Evolutionary conservation across 2,888 invertebrate species (phyloP).

Genomic region (Drosophila putrida): DNA sequence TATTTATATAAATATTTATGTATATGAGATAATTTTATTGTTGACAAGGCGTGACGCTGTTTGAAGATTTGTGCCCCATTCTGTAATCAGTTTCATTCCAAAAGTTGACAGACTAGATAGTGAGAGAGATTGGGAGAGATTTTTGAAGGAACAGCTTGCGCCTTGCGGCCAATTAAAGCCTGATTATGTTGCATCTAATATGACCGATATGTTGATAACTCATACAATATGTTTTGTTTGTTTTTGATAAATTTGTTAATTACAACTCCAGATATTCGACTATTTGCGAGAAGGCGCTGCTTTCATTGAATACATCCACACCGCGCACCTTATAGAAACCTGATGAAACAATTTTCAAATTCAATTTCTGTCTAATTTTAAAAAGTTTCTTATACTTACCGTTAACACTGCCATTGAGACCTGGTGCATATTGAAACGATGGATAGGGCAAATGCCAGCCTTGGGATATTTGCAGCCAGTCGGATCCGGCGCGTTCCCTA

Average conservation of each 20-base stretch:
- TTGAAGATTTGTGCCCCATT: conserved; percentile 64
- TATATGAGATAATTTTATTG: conserved; percentile 65
- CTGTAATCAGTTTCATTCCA: conserved; percentile 59
- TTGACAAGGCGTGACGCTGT: conserved; percentile 56
- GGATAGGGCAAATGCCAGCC: conserved; percentile 84
- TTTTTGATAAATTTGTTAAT: conserved; percentile 46
- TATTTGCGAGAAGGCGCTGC: conserved; percentile 80
- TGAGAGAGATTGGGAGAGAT: conserved; percentile 23
- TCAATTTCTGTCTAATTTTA: background rate
- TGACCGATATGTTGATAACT: conserved; percentile 58
- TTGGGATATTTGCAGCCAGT: conserved; percentile 75
- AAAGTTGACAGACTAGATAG: conserved; percentile 26
- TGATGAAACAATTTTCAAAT: conserved; percentile 36
- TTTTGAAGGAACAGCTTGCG: conserved; percentile 34
- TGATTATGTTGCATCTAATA: conserved; percentile 69
- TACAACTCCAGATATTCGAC: conserved; percentile 77
- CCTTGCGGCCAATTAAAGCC: conserved; percentile 60
- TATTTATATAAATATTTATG: conserved; percentile 66
- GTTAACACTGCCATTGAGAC: conserved; percentile 62
- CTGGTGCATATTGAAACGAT: conserved; percentile 83
- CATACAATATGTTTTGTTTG: conserved; percentile 42
- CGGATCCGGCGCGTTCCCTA: conserved; percentile 46
- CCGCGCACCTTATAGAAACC: conserved; percentile 84
- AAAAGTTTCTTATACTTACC: conserved; percentile 62
- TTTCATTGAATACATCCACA: conserved; percentile 81